Percentiles rank a stretch among this genome's conserved stretches.
phyloP scores from a whole-genome alignment of 2,888 invertebrate species.

The Lepidonotus clava region DNA sequence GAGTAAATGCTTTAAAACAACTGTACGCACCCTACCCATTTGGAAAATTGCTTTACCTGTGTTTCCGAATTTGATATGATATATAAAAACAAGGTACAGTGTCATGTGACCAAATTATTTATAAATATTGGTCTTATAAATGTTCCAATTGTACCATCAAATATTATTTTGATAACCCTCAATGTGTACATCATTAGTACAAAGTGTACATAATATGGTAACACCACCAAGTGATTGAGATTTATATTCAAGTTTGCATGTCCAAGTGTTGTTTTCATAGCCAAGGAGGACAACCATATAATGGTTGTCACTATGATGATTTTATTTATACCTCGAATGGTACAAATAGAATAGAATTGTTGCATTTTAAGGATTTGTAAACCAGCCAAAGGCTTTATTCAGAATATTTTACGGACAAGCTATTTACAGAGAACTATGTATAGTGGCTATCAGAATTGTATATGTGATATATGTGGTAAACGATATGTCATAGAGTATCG shows the following conservation, averaged over 20 bases:
- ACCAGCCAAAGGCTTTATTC: slow-evolving; percentile 2
- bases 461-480: slow-evolving; percentile 29
- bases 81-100: no score
- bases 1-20: not conserved
- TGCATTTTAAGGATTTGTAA: not conserved
- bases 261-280: not conserved
- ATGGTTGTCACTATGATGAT: not conserved
- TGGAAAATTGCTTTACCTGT: no score
- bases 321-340: slow-evolving; percentile 11
- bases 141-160: no score
- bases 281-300: not conserved
- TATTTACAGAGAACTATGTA: not conserved
- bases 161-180: no score
- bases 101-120: no score
- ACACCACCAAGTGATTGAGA: no score
- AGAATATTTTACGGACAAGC: slow-evolving; percentile 20
- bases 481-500: not conserved
- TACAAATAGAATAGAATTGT: not conserved
- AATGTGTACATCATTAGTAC: no score
- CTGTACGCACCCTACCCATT: no score
- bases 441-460: slow-evolving; percentile 10
- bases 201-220: no score
- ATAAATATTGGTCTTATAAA: no score
- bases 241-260: not conserved
- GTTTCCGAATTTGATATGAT: no score